phyloP scores from a whole-genome alignment of 1,140 invertebrate genomes.

The Drosophila mojavensis region DNA sequence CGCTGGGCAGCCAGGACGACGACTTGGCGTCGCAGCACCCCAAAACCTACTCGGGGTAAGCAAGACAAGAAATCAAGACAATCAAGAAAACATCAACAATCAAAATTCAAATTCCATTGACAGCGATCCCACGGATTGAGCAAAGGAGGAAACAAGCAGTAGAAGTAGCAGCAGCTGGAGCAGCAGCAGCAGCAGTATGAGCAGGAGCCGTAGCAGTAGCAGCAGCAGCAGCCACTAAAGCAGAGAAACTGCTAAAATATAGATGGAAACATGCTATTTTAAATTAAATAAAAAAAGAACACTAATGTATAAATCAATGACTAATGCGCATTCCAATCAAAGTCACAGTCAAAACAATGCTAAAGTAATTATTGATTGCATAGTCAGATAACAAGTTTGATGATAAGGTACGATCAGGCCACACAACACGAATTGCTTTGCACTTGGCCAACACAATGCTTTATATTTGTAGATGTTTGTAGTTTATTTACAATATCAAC shows the following conservation, averaged over 20 bases:
- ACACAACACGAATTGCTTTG: slow-evolving; percentile 58
- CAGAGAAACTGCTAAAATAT: slow-evolving; percentile 51
- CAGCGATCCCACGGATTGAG: slow-evolving; percentile 83
- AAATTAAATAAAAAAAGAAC: slow-evolving; percentile 74
- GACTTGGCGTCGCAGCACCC: slow-evolving; percentile 86
- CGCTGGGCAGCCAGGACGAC: slow-evolving; percentile 88
- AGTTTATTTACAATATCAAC: slow-evolving; percentile 43
- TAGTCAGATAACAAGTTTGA: slow-evolving; percentile 15
- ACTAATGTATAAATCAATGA: slow-evolving; percentile 72
- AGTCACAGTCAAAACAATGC: not conserved
- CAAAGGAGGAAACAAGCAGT: slow-evolving; percentile 13
- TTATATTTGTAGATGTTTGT: not conserved
- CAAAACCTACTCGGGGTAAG: slow-evolving; percentile 84
- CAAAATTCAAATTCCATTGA: slow-evolving; percentile 15
- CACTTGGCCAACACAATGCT: slow-evolving; percentile 33
- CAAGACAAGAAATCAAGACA: not conserved
- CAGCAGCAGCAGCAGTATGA: slow-evolving; percentile 40
- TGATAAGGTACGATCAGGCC: slow-evolving; percentile 69
- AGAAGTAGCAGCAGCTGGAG: slow-evolving; percentile 31
- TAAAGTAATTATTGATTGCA: slow-evolving; percentile 44
- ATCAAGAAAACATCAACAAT: slow-evolving; percentile 5
- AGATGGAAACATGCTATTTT: slow-evolving; percentile 76
- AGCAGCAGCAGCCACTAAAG: not conserved
- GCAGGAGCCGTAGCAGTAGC: not conserved
- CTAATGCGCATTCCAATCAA: slow-evolving; percentile 40